Evolutionary conservation across 92 coral and sea anemone species (phyloP), one percentile per base, ranked within the genome.

Genomic region (Zoanthus sansibaricus): DNA sequence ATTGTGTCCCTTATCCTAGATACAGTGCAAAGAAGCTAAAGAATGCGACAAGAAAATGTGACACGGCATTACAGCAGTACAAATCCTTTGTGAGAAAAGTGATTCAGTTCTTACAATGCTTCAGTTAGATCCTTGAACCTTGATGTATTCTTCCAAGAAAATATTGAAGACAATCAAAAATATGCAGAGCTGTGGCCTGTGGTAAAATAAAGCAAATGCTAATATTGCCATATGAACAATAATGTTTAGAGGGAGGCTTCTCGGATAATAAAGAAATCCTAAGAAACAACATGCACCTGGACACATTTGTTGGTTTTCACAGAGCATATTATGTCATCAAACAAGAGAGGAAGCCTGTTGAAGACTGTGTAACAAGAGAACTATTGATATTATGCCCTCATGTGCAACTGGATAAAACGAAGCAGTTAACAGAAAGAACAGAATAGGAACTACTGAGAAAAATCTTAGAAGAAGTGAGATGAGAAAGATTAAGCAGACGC

Each of bases 161-260:
- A 56, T 70, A 66, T 88, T 72, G 87, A 83, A 70, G 83, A 87
- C 82, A 79, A 87, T 79, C 14, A 86, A 18, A 80, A 87, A 87
- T 87, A 87, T 88, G 21, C 91, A 69, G 52, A 88, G 52, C 82
- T 88, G 83, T 80, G 87, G 87, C 48, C 62, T 71, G 49, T 58
- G 32, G 20, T 80, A 46, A 25, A 0, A 25, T 25, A 25, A 88
- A 75, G 25, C 37, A 20, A 72, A 2, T 88, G 87, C 87, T 75
- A 58, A 88, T 71, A 72, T 54, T 88, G 51, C 74, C 87, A 74
- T 87, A 74, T 88, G 83, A 83, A 54, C 90, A 79, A 78, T 87
- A 86, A 71, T 78, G 86, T 77, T 86, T 87, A 67, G 86, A 79
- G 58, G 79, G 90, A 78, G 86, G 86, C 44, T 87, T 87, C 86